Evolutionary conservation across 2,888 invertebrate species (phyloP).

Genomic region (Eubasilissa splendida): DNA sequence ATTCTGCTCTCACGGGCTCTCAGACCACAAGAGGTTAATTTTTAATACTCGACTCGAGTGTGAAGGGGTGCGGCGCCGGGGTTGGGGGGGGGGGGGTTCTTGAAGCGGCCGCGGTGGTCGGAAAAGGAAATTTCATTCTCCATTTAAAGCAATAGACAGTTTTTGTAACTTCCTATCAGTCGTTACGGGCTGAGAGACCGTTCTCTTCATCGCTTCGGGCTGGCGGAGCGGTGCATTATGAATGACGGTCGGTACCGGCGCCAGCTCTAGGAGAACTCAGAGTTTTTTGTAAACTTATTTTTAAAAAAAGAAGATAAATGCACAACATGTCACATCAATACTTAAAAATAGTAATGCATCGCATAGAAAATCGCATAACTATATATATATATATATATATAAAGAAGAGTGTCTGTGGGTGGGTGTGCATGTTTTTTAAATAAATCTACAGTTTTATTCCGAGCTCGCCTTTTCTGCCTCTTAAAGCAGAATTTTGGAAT

Average conservation of each 20-base stretch:
- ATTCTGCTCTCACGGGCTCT: slow-evolving; percentile 18
- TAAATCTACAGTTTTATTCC: no score
- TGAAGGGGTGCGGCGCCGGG: slow-evolving; percentile 18
- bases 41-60: slow-evolving; percentile 44
- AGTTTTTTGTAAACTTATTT: no score
- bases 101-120: background rate
- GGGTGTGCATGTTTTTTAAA: no score
- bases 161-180: slow-evolving; percentile 16
- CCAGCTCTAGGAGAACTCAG: no score
- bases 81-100: slow-evolving; percentile 3
- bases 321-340: no score
- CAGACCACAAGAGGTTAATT: slow-evolving; percentile 32
- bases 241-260: background rate
- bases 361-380: no score
- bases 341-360: no score
- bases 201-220: background rate
- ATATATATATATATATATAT: no score
- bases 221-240: background rate
- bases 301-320: no score
- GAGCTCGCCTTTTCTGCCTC: no score
- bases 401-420: no score
- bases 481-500: no score
- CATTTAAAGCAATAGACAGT: slow-evolving; percentile 15
- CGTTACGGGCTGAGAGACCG: slow-evolving; percentile 9
- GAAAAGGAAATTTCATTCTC: slow-evolving; percentile 16